These are phyloP conservation scores for Passerina amoena DNA, from an alignment of 2,113 vertebrate species.

Conservation along the genomic window DNA sequence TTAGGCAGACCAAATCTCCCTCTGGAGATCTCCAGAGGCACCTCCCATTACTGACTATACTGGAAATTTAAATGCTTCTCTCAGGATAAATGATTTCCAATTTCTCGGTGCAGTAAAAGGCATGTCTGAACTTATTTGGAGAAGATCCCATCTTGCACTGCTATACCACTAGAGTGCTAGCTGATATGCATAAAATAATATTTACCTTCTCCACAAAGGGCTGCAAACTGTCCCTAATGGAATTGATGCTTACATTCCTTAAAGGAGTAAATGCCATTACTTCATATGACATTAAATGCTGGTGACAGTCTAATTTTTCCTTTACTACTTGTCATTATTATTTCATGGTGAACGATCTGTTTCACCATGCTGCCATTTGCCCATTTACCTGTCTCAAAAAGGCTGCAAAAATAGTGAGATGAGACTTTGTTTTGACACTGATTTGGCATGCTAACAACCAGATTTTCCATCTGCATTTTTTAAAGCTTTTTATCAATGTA, in stretches of 20 bases:
- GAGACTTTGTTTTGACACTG: background rate
- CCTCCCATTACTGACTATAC: background rate
- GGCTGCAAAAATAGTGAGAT: background rate
- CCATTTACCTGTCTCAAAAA: background rate
- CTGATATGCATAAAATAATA: background rate
- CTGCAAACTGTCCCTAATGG: background rate
- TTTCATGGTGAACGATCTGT: background rate
- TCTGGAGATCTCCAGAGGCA: background rate
- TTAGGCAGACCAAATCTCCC: background rate
- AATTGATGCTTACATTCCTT: background rate
- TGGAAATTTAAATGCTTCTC: background rate
- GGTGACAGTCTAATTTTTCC: background rate
- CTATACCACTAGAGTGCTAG: background rate
- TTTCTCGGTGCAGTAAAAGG: background rate
- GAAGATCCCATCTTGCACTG: background rate
- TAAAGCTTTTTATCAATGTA: background rate
- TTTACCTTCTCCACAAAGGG: background rate
- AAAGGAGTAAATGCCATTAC: background rate
- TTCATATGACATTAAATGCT: background rate
- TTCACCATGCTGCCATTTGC: background rate
- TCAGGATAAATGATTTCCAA: background rate
- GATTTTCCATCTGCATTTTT: background rate
- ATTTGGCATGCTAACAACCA: background rate
- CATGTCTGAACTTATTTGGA: background rate
- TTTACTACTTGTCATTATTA: background rate